Percentiles rank a stretch among this genome's conserved stretches.
Evolutionary conservation across 2,797 vertebrate genomes (phyloP).

Genomic region (Lepidocolaptes lacrymiger): DNA sequence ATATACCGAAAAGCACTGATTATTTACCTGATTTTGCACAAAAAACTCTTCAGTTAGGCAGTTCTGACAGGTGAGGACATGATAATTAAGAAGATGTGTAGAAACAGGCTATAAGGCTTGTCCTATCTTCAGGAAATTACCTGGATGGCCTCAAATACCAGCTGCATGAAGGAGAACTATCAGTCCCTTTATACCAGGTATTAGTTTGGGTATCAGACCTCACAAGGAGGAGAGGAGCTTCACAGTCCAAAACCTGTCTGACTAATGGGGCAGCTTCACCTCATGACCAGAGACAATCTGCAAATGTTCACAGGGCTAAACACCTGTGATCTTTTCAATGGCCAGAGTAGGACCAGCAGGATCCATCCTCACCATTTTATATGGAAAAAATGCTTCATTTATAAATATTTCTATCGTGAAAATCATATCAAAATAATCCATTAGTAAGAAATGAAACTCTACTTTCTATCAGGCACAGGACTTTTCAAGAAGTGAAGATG

Average conservation of each 20-base stretch:
- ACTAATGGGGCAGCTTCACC: background rate
- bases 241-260: background rate
- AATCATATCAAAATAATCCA: background rate
- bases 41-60: background rate
- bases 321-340: background rate
- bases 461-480: background rate
- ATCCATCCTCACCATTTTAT: background rate
- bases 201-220: accelerated
- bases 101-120: background rate
- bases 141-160: background rate
- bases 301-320: background rate
- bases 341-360: background rate
- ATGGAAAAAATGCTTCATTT: background rate
- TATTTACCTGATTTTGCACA: background rate
- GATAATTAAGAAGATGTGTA: background rate
- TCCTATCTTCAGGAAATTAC: background rate
- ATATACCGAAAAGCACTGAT: background rate
- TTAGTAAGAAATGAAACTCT: background rate
- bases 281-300: background rate
- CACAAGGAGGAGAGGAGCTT: background rate
- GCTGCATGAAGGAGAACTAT: background rate
- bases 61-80: background rate
- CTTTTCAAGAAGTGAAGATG: background rate
- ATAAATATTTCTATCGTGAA: background rate
- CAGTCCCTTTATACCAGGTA: background rate